Conservation (phyloP, 2,113 vertebrate species). For the Tichodroma muraria region DNA sequence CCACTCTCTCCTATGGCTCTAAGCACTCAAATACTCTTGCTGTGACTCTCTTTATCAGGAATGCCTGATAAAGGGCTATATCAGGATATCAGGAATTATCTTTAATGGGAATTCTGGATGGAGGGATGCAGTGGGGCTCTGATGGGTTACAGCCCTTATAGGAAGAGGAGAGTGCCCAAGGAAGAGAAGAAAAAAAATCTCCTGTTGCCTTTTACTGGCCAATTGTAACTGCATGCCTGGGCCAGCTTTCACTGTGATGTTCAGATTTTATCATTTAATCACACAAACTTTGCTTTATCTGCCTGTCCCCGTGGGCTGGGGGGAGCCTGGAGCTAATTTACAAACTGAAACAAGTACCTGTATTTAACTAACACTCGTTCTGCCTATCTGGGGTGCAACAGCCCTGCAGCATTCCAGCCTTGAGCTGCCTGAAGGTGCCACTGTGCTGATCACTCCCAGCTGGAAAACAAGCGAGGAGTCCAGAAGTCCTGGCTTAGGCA, state of each 20-base stretch:
- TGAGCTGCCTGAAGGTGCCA: background rate
- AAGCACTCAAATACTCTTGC: background rate
- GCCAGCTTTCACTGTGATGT: background rate
- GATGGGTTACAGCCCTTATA: background rate
- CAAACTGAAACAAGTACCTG: background rate
- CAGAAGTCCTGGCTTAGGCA: background rate
- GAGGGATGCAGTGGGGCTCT: background rate
- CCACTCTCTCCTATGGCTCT: background rate
- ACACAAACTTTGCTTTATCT: background rate
- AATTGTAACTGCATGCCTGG: background rate
- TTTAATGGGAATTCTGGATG: background rate
- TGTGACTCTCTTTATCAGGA: background rate
- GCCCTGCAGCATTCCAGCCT: background rate
- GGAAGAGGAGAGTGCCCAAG: background rate
- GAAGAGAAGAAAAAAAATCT: background rate
- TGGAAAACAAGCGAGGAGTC: background rate
- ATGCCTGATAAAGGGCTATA: too few species aligned
- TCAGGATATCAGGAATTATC: too few species aligned
- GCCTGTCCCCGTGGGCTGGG: background rate
- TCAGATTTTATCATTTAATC: background rate
- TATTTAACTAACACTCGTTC: background rate
- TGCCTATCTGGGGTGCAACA: background rate
- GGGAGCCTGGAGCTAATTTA: background rate
- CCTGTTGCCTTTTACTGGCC: background rate
- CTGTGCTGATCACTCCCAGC: background rate